Evolutionary conservation across 2,797 vertebrate genomes (phyloP).

Genomic region (Aselliscus stoliczkanus): DNA sequence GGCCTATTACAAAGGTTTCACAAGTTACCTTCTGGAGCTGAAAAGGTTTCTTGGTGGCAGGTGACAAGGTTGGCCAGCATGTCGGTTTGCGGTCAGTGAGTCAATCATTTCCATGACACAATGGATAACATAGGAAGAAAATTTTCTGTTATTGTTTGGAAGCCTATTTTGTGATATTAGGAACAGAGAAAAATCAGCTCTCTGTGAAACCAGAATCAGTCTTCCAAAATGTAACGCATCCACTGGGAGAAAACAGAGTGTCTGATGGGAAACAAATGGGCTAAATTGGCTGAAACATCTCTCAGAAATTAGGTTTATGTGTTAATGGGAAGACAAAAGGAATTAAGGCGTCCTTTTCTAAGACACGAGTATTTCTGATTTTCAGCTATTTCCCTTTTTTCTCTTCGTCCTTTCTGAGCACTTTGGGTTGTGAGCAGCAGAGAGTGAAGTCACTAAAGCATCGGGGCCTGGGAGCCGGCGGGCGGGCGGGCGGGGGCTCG

Average conservation of each 20-base stretch:
- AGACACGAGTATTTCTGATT: background rate
- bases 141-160: slow-evolving; percentile 3
- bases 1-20: background rate
- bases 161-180: background rate
- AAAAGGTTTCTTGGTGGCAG: background rate
- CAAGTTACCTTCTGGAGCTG: background rate
- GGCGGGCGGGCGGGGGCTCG: no score
- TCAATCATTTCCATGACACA: slow-evolving; percentile 17
- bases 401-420: background rate
- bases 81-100: background rate
- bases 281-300: slow-evolving; percentile 8
- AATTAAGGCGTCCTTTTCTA: background rate
- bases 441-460: background rate
- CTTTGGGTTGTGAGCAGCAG: background rate
- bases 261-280: slow-evolving; percentile 24
- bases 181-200: slow-evolving; percentile 47
- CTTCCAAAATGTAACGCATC: background rate
- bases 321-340: background rate
- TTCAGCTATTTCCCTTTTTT: background rate
- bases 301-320: slow-evolving; percentile 35
- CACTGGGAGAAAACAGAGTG: background rate
- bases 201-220: background rate
- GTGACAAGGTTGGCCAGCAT: slow-evolving; percentile 28
- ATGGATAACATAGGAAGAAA: background rate
- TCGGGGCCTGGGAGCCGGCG: no score